Base-by-base conservation (phyloP, 92 coral and sea anemone genomes). In the Porites evermanni region DNA sequence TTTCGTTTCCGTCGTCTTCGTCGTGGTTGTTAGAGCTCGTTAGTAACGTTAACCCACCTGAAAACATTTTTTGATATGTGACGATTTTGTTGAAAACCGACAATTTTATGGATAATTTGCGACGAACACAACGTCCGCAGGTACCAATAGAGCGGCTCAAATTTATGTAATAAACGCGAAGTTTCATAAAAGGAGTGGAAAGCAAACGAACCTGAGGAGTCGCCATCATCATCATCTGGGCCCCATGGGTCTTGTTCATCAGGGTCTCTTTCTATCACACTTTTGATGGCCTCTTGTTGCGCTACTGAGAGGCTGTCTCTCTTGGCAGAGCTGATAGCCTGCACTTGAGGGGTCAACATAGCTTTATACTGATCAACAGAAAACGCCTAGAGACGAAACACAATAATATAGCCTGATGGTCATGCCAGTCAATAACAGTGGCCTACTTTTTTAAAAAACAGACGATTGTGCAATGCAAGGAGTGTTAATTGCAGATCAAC, bases 161-260 rank as follows among this genome's bases (percentile, higher is more conserved):
- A 38, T 38, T 38, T 38, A 38, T 38, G 0, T 38, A 38, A 38
- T 38, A 38, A 38, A 38, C 47, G 47, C 6, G 0, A 12, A 71
- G 54, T 74, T 7, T 53, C 64, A 2, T 24, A 4, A 13, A 5
- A 19, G 50, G 65, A 23, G 58, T 16, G 58, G 77, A 11, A 19
- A 8, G 24, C 53, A 6, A 24, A 74, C 78, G 13, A 63, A 83
- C 87, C 87, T 65, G 65, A 19, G 54, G 79, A 83, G 16, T 73
- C 72, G 50, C 73, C 21, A 23, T 84, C 74, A 13, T 83, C 84
- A 64, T 90, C 96, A 86, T 93, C 97, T 11, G 96, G 93, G 64
- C 94, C 89, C 99, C 99, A 97, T 4, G 99, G 99, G 75, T 93
- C 95, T 12, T 83, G 88, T 64, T 97, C 99, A 84, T 91, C 94